A percentile compares a stretch with the other conserved stretches of the same genome.
Evolutionary conservation across 2,797 vertebrate species (phyloP).

Genomic region (Columba guinea): DNA sequence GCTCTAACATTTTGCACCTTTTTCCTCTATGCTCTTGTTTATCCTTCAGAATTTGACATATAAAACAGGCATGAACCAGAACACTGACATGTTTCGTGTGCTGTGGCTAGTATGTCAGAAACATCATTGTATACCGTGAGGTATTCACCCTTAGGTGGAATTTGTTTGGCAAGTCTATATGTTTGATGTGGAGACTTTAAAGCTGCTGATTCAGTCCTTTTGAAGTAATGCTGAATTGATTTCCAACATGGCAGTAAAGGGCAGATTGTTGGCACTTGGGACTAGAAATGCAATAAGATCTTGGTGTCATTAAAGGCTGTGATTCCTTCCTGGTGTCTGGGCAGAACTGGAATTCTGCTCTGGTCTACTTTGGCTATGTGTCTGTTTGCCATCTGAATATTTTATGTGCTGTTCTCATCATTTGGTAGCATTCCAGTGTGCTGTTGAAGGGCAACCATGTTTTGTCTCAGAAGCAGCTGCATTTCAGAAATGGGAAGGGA

Average conservation of each 20-base stretch:
- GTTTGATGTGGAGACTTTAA: background rate
- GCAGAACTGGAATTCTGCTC: background rate
- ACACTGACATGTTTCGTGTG: background rate
- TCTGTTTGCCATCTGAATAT: slow-evolving; percentile 21
- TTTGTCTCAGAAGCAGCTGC: background rate
- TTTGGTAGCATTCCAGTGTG: background rate
- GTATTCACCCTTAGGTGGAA: background rate
- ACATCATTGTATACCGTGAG: background rate
- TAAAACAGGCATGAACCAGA: background rate
- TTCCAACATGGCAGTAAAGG: background rate
- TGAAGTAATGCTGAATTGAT: background rate
- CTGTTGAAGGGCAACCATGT: background rate
- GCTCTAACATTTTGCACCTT: background rate
- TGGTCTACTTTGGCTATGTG: background rate
- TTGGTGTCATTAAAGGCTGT: background rate
- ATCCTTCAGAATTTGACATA: background rate
- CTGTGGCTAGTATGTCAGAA: background rate
- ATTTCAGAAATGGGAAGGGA: background rate
- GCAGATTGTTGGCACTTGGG: background rate
- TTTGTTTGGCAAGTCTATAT: background rate
- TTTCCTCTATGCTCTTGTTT: background rate
- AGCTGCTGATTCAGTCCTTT: background rate
- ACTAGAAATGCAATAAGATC: background rate
- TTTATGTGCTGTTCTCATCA: background rate
- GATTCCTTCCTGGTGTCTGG: background rate